Evolutionary conservation across 2,113 vertebrate species (phyloP).

Genomic region (Anolis carolinensis): DNA sequence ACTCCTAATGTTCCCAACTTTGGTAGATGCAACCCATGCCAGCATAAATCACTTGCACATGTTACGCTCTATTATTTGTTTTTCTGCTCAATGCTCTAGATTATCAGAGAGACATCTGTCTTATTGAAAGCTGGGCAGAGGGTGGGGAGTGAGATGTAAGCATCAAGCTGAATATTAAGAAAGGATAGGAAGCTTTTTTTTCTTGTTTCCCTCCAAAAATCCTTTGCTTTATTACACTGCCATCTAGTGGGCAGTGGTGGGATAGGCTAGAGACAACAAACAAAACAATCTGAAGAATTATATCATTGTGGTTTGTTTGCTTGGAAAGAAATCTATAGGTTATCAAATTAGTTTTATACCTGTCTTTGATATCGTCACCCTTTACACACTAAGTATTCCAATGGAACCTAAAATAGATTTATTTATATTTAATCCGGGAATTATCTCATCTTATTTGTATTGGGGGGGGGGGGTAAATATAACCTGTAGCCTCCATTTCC

Average conservation of each 20-base stretch:
- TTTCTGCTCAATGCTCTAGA: slow-evolving; percentile 37
- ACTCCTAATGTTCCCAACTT: background rate
- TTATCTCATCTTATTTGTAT: background rate
- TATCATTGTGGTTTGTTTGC: background rate
- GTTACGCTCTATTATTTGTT: slow-evolving; percentile 16
- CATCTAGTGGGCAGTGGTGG: slow-evolving; percentile 66
- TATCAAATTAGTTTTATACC: background rate
- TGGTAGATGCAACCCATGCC: background rate
- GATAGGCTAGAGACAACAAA: background rate
- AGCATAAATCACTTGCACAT: slow-evolving; percentile 28
- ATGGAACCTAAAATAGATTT: background rate
- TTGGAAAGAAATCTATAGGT: background rate
- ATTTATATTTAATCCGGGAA: background rate
- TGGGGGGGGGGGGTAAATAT: background rate
- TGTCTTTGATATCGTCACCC: background rate
- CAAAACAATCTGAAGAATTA: background rate
- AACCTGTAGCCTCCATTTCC: background rate
- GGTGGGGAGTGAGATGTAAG: background rate
- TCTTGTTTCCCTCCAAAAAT: background rate
- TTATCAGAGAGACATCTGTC: slow-evolving; percentile 59
- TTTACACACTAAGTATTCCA: background rate
- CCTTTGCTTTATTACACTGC: slow-evolving; percentile 73
- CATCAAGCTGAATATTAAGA: slow-evolving; percentile 39
- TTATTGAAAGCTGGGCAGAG: slow-evolving; percentile 32
- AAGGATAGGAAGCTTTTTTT: slow-evolving; percentile 4